These are phyloP conservation scores for Ochlodes sylvanus DNA, from an alignment of 2,888 invertebrate genomes.

Conservation along the genomic window DNA sequence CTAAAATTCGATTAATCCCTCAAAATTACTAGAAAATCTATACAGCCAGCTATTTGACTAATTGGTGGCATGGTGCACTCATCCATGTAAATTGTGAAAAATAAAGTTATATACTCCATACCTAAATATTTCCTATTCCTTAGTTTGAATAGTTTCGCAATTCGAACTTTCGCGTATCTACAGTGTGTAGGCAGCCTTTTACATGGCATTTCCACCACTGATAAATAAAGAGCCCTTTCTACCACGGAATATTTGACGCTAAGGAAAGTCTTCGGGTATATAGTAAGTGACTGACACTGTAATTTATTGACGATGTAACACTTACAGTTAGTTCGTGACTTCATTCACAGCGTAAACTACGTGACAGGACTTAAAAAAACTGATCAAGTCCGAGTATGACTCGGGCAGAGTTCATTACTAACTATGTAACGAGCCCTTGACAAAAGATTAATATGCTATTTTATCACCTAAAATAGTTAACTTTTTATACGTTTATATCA, in stretches of 20 bases:
- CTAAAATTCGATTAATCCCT: too few relatives aligned
- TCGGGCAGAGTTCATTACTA: neutral
- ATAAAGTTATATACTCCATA: too few relatives aligned
- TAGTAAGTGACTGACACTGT: constrained; percentile 2
- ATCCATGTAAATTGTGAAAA: too few relatives aligned
- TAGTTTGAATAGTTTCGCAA: neutral
- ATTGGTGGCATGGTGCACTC: too few relatives aligned
- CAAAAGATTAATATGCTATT: too few relatives aligned
- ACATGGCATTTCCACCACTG: constrained; percentile 26
- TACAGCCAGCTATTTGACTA: too few relatives aligned
- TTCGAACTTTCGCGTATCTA: neutral
- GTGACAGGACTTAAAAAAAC: neutral
- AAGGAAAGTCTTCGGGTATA: constrained; percentile 21
- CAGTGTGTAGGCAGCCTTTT: constrained; percentile 15
- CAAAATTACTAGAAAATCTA: too few relatives aligned
- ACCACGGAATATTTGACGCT: constrained; percentile 26
- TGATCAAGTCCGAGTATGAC: neutral
- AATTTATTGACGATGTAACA: constrained; percentile 18
- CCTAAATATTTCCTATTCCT: too few relatives aligned
- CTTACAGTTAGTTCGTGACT: constrained; percentile 14
- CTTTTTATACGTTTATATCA: too few relatives aligned
- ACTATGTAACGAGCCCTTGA: too few relatives aligned
- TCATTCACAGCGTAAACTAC: constrained; percentile 10
- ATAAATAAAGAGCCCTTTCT: constrained; percentile 32
- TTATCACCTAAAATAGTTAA: too few relatives aligned